Evolutionary conservation across 2,797 vertebrate species (phyloP).

Genomic region (Ispidina lecontei): DNA sequence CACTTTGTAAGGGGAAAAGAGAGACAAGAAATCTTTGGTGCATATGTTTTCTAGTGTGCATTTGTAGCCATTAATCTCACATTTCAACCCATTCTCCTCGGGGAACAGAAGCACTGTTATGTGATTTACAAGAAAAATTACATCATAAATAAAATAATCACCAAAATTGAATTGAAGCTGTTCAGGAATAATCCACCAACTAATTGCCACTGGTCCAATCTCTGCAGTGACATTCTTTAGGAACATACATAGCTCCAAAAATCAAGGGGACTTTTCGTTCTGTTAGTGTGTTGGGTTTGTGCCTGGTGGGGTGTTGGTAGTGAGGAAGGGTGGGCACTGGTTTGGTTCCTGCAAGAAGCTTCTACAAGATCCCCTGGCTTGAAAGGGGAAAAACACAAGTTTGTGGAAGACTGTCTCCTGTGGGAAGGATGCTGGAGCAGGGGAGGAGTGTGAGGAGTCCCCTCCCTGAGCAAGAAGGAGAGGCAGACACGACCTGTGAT

Average conservation of each 20-base stretch:
- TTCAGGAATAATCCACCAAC: not conserved
- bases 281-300: not conserved
- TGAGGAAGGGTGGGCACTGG: not conserved
- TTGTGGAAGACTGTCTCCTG: not conserved
- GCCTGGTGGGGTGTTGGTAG: not conserved
- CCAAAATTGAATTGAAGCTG: not conserved
- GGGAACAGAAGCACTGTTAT: not conserved
- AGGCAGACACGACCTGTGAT: not conserved
- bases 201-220: not conserved
- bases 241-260: not conserved
- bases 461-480: not conserved
- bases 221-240: not conserved
- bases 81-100: not conserved
- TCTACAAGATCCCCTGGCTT: not conserved
- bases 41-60: not conserved
- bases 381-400: not conserved
- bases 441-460: not conserved
- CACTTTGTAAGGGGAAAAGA: not conserved
- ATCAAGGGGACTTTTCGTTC: not conserved
- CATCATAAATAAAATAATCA: not conserved
- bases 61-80: not conserved
- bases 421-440: not conserved
- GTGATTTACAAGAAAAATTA: not conserved
- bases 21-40: not conserved
- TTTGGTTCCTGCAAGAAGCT: not conserved